phyloP scores from a whole-genome alignment of 2,888 invertebrate genomes.

The Cyclophora punctaria region DNA sequence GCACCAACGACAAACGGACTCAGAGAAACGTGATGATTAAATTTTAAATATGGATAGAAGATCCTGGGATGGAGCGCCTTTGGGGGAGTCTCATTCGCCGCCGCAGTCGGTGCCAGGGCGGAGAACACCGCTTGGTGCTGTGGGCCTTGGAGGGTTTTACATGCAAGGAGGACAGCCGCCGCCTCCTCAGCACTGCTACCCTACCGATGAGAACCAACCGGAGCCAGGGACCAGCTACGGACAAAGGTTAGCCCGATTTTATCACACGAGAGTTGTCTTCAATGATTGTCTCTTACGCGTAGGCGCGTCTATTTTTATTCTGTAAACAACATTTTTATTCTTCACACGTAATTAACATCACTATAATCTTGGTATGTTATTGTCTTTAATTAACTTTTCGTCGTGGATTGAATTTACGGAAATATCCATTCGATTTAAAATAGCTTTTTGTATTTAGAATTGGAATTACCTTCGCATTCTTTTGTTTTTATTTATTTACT shows the following conservation, averaged over 20 bases:
- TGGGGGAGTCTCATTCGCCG: conserved; percentile 68
- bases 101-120: conserved; percentile 79
- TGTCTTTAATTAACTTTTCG: too few relatives aligned
- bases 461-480: too few relatives aligned
- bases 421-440: too few relatives aligned
- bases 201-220: conserved; percentile 87
- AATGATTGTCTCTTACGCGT: background rate
- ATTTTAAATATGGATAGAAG: conserved; percentile 55
- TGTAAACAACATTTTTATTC: too few relatives aligned
- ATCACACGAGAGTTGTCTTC: background rate
- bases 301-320: too few relatives aligned
- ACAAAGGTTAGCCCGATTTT: conserved; percentile 48
- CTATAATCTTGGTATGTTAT: too few relatives aligned
- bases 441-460: too few relatives aligned
- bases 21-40: conserved; percentile 2
- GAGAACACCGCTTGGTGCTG: conserved; percentile 87
- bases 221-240: conserved; percentile 76
- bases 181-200: conserved; percentile 71
- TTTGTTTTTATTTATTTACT: too few relatives aligned
- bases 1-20: conserved; percentile 33
- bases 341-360: too few relatives aligned
- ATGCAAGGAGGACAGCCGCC: conserved; percentile 79
- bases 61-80: conserved; percentile 64
- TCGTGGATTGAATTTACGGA: too few relatives aligned
- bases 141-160: conserved; percentile 91